Conservation (phyloP, 2,888 invertebrate species). For the Copidosoma aretas region DNA sequence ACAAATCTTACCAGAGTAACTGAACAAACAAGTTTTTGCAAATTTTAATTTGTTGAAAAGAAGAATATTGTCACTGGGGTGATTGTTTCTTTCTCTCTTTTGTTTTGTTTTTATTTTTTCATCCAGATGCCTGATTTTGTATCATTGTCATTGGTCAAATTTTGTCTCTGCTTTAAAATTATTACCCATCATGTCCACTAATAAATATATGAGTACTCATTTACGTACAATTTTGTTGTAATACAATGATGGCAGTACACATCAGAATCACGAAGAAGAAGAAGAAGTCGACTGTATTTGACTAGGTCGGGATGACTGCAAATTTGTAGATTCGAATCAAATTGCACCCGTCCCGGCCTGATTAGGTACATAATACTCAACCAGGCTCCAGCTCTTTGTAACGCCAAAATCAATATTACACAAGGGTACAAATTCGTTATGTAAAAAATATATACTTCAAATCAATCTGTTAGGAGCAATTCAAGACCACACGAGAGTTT, state of each 20-base stretch:
- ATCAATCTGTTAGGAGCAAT: conserved; percentile 28
- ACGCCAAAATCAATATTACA: conserved; percentile 1
- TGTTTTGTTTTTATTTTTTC: background rate
- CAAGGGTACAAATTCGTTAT: background rate
- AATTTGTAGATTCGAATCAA: conserved; percentile 62
- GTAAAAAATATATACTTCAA: conserved; percentile 13
- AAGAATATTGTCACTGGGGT: no score
- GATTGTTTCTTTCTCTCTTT: background rate
- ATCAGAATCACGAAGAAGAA: background rate
- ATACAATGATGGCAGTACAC: no score
- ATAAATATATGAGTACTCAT: no score
- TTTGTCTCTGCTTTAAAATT: no score
- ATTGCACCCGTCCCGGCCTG: conserved; percentile 66
- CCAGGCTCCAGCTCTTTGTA: conserved; percentile 29
- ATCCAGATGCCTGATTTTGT: background rate
- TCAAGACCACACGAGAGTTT: no score
- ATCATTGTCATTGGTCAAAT: no score
- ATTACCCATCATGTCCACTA: no score
- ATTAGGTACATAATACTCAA: conserved; percentile 51
- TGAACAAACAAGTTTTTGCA: no score
- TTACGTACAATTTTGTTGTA: no score
- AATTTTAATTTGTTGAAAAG: no score
- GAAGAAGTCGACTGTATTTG: conserved; percentile 39
- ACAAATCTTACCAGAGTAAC: no score
- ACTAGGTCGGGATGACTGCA: conserved; percentile 62